Percentiles rank a stretch among this genome's conserved stretches.
These are phyloP conservation scores for Lithobates sylvaticus DNA, from an alignment of 2,797 vertebrate species.

Conservation along the genomic window DNA sequence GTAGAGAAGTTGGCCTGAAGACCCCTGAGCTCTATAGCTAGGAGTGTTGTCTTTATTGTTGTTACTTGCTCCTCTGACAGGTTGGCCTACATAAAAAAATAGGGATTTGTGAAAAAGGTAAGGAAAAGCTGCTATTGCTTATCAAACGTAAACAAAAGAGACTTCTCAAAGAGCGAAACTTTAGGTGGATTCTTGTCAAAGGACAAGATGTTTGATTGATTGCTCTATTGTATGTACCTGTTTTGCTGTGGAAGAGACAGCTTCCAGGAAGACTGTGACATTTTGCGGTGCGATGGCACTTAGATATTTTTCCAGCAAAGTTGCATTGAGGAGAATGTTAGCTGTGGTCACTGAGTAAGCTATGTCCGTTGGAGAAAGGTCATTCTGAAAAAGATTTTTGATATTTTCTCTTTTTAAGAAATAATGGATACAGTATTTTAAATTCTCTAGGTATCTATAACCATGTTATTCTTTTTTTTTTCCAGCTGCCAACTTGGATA, in stretches of 20 bases:
- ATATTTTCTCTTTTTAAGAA: too few relatives aligned
- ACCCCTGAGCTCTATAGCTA: not conserved
- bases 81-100: not conserved
- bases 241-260: not conserved
- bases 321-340: slow-evolving; percentile 1
- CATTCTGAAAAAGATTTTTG: not conserved
- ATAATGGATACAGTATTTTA: too few relatives aligned
- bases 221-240: slow-evolving; percentile 8
- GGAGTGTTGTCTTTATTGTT: not conserved
- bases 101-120: too few relatives aligned
- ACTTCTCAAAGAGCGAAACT: not conserved
- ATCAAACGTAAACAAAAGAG: too few relatives aligned
- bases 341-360: not conserved
- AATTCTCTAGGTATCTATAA: too few relatives aligned
- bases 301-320: not conserved
- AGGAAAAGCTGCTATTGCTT: too few relatives aligned
- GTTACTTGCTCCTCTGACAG: not conserved
- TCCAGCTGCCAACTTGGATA: too few relatives aligned
- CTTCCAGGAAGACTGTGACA: slow-evolving; percentile 11
- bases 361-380: not conserved
- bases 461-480: too few relatives aligned
- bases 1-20: not conserved
- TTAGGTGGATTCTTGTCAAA: not conserved
- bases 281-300: not conserved
- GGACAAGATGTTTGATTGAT: not conserved